phyloP scores from a whole-genome alignment of 2,888 invertebrate species.

The Volucella inanis region DNA sequence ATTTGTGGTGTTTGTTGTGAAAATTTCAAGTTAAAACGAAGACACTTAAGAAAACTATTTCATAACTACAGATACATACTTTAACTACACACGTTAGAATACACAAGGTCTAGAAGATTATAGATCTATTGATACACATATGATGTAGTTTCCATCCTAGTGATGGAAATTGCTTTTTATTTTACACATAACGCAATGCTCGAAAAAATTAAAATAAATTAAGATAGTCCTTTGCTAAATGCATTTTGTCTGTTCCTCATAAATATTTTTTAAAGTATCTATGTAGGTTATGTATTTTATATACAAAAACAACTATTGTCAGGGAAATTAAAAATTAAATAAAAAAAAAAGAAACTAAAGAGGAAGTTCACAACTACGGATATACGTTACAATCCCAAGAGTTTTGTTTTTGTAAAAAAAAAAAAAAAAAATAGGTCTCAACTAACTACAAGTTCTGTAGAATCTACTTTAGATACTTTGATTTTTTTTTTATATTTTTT shows the following conservation, averaged over 20 bases:
- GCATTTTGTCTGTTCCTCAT: slow-evolving; percentile 1
- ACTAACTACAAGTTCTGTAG: slow-evolving; percentile 48
- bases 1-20: slow-evolving; percentile 7
- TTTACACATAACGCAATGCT: slow-evolving; percentile 48
- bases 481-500: not conserved
- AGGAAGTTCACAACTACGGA: slow-evolving; percentile 18
- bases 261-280: not conserved
- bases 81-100: slow-evolving; percentile 53
- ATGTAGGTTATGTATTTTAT: not conserved
- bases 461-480: slow-evolving; percentile 32
- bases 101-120: slow-evolving; percentile 52
- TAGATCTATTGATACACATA: not conserved
- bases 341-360: slow-evolving; percentile 10
- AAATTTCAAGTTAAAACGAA: slow-evolving; percentile 28
- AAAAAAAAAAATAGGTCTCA: slow-evolving; percentile 21
- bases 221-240: slow-evolving; percentile 1
- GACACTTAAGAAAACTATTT: slow-evolving; percentile 43
- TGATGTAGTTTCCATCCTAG: slow-evolving; percentile 47
- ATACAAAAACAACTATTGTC: slow-evolving; percentile 2
- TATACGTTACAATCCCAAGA: slow-evolving; percentile 12
- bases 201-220: slow-evolving; percentile 24
- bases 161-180: slow-evolving; percentile 37
- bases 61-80: slow-evolving; percentile 28
- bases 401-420: not conserved
- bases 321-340: slow-evolving; percentile 19